A percentile compares a stretch with the other conserved stretches of the same genome.
Evolutionary conservation across 2,113 vertebrate species (phyloP).

Genomic region (Oncorhynchus mykiss): DNA sequence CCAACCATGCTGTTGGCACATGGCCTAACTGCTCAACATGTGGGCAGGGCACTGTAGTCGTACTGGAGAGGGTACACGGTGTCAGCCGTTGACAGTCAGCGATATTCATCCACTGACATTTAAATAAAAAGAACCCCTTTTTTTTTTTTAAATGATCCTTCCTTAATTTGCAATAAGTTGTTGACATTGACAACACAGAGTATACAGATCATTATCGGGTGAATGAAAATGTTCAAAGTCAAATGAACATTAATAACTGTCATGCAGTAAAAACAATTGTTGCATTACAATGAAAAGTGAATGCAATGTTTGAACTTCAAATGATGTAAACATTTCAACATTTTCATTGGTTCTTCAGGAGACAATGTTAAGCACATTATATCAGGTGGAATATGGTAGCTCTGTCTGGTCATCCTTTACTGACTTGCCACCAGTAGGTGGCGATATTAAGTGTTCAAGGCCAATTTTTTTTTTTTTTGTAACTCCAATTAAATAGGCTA

Average conservation of each 20-base stretch:
- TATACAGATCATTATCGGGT: background rate
- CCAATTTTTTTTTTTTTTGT: background rate
- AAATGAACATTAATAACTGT: constrained; percentile 14
- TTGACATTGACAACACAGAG: background rate
- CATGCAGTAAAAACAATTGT: constrained; percentile 9
- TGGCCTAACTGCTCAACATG: background rate
- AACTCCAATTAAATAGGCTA: background rate
- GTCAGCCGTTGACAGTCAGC: background rate
- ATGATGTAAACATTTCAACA: constrained; percentile 52
- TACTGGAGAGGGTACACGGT: background rate
- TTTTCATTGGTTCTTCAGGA: constrained; percentile 75
- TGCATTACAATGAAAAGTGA: constrained; percentile 26
- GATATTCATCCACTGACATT: no score
- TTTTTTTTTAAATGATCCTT: background rate
- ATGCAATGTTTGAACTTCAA: constrained; percentile 49
- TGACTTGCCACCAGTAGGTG: constrained; percentile 14
- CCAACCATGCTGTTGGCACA: no score
- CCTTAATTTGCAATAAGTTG: background rate
- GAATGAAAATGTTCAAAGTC: background rate
- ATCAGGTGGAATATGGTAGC: constrained; percentile 54
- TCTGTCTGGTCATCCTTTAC: background rate
- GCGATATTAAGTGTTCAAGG: constrained; percentile 2
- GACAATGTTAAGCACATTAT: constrained; percentile 64
- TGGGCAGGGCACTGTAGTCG: background rate
- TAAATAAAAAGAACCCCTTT: background rate